Evolutionary conservation across 2,888 invertebrate species (phyloP), one percentile per base, ranked within the genome.

Genomic region (Acleris holmiana): DNA sequence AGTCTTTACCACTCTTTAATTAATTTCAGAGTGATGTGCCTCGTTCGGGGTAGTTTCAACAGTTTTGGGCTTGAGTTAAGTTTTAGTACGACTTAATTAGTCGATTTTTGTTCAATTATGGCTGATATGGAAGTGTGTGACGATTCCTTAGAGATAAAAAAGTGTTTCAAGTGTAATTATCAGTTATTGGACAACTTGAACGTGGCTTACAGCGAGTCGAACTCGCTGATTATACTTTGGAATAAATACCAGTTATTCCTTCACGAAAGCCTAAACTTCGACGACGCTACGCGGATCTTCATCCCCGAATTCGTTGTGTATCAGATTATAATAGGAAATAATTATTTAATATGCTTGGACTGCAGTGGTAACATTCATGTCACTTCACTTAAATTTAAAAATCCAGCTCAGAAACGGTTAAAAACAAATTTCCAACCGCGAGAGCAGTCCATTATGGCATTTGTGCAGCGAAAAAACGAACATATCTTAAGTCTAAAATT

Each of bases 181-280:
- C 64, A 70, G 17, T 69, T 83, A 58, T 44, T 82, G 6, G 79
- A 76, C 46, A 83, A 75, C 65, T 68, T 91, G 29, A 84, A 83
- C 59, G 73, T 91, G 53, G 66, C 69, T 66, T 78, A 79, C 69
- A 83, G 83, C 71, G 58, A 73, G 2, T 69, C 73, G 1, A 83
- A 74, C 63, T 72, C 73, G 4, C 75, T 73, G 61, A 61, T 81
- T 21, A 66, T 83, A 56, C 68, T 89, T 25, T 92, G 90, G 91
- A 91, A 90, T 75, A 87, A 82, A 70, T 87, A 83, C 74, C 89
- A 91, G 80, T 81, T 92, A 74, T 85, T 86, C 51, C 58, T 89
- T 6, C 88, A 87, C 65, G 81, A 85, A 66, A 74, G 82, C 41
- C 60, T 75, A 0, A 75, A 83, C 54, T 81, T 89, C 18, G 74